Evolutionary conservation across 2,113 vertebrate species (phyloP).

Genomic region (Leptosomus discolor): DNA sequence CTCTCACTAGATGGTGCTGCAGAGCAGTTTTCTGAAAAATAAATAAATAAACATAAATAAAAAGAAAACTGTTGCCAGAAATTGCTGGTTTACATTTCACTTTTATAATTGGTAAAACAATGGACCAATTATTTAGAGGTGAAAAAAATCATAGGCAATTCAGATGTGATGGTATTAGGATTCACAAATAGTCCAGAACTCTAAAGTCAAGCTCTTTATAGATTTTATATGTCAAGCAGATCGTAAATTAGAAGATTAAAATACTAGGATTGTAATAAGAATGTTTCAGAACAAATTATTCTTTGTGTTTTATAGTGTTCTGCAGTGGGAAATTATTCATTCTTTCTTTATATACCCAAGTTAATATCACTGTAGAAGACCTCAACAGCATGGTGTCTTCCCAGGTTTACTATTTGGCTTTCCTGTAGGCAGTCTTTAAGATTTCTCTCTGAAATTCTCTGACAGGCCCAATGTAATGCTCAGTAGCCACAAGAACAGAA

Average conservation of each 20-base stretch:
- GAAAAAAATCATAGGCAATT: neutral
- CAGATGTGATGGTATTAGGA: neutral
- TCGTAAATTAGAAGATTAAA: neutral
- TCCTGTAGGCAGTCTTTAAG: neutral
- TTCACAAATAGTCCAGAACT: neutral
- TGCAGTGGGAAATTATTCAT: neutral
- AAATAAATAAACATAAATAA: neutral
- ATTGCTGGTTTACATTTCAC: neutral
- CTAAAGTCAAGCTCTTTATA: neutral
- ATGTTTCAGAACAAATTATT: neutral
- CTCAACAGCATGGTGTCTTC: neutral
- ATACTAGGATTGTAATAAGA: neutral
- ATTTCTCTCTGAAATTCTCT: neutral
- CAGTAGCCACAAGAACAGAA: neutral
- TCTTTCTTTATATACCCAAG: neutral
- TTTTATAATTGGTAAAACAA: neutral
- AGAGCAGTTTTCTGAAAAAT: slow-evolving; percentile 18
- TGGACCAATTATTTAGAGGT: neutral
- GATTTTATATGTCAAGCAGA: neutral
- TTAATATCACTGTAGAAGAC: neutral
- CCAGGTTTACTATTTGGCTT: neutral
- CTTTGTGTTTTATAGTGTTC: neutral
- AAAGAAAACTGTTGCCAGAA: neutral
- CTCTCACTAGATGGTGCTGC: slow-evolving; percentile 54
- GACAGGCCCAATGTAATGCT: neutral